Conservation (phyloP, 2,797 vertebrate species). For the Dryobates pubescens region DNA sequence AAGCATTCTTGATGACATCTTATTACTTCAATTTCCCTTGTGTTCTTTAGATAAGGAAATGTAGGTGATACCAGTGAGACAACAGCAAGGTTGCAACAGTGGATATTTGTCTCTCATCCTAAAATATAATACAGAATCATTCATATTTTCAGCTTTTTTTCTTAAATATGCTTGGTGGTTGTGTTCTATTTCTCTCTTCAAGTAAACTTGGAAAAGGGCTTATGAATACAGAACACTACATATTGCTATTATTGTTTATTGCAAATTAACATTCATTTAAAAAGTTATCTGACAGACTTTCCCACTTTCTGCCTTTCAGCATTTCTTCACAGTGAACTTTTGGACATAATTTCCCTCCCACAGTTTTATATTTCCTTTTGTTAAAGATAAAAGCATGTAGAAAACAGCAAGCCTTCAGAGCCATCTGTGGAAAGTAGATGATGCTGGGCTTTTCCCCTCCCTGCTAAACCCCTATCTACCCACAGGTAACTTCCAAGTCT, state of each 20-base stretch:
- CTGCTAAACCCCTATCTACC: background rate
- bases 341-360: background rate
- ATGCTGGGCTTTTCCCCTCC: background rate
- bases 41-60: background rate
- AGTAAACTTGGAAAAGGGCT: background rate
- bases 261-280: background rate
- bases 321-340: background rate
- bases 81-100: background rate
- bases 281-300: no score
- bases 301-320: background rate
- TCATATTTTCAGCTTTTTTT: background rate
- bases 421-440: background rate
- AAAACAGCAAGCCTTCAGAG: background rate
- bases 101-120: background rate
- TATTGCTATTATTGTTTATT: background rate
- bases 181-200: background rate
- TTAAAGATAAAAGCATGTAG: background rate
- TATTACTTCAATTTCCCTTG: background rate
- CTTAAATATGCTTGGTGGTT: background rate
- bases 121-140: background rate
- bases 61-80: background rate
- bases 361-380: background rate
- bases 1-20: background rate
- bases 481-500: background rate
- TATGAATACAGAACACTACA: background rate